Evolutionary conservation across 2,113 vertebrate genomes (phyloP).

Genomic region (Noturus placidus): DNA sequence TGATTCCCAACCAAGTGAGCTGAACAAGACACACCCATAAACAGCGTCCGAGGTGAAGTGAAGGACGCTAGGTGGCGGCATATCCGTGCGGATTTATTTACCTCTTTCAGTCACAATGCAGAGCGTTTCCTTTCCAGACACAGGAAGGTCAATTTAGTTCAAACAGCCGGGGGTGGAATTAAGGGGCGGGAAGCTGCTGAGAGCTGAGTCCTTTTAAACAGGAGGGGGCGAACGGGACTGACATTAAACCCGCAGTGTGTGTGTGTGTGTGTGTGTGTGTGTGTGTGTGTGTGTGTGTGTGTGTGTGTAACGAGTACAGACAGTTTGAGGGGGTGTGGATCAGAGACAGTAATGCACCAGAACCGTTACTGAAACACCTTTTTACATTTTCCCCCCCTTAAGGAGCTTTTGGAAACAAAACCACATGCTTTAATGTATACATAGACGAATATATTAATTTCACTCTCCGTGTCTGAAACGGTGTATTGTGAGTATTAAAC

Average conservation of each 20-base stretch:
- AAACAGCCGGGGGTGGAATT: slow-evolving; percentile 50
- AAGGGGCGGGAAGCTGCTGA: slow-evolving; percentile 27
- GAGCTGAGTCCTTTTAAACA: slow-evolving; percentile 29
- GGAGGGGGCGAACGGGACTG: background rate
- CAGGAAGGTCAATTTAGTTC: slow-evolving; percentile 46
- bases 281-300: background rate
- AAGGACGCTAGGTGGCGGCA: slow-evolving; percentile 35
- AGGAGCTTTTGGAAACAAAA: background rate
- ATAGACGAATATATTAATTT: background rate
- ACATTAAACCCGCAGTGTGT: background rate
- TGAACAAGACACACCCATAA: too few relatives aligned
- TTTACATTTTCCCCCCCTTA: background rate
- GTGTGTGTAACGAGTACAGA: background rate
- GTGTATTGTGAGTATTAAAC: background rate
- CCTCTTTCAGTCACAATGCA: background rate
- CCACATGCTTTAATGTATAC: background rate
- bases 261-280: background rate
- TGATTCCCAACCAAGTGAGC: too few relatives aligned
- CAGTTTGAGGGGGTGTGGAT: background rate
- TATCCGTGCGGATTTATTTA: background rate
- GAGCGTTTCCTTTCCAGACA: slow-evolving; percentile 11
- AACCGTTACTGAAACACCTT: background rate
- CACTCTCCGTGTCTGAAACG: background rate
- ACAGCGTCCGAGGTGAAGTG: background rate
- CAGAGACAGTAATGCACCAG: background rate